These are phyloP conservation scores for Bucorvus abyssinicus DNA, from an alignment of 2,797 vertebrate genomes.

Conservation along the genomic window DNA sequence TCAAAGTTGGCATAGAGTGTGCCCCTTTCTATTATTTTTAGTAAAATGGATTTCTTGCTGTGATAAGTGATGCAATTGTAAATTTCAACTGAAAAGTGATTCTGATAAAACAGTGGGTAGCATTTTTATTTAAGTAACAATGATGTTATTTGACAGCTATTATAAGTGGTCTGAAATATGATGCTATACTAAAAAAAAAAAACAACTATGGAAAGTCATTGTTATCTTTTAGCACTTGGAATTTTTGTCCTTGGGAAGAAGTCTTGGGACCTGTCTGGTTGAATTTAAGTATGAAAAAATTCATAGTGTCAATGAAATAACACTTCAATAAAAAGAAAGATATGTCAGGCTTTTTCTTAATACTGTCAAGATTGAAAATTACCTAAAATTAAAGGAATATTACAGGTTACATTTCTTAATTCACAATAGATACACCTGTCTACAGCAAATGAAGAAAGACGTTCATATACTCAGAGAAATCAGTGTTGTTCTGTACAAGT, in stretches of 20 bases:
- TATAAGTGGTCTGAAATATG: slow-evolving; percentile 50
- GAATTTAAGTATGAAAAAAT: not conserved
- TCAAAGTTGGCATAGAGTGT: slow-evolving; percentile 54
- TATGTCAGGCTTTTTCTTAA: not conserved
- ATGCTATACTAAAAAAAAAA: not conserved
- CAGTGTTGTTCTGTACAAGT: not conserved
- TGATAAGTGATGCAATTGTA: slow-evolving; percentile 72
- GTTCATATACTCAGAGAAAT: not conserved
- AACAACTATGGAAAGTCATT: not conserved
- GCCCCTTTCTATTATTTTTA: slow-evolving; percentile 68
- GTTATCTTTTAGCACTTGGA: not conserved
- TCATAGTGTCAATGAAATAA: not conserved
- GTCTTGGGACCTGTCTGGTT: not conserved
- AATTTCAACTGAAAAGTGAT: slow-evolving; percentile 70
- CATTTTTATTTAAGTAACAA: slow-evolving; percentile 67
- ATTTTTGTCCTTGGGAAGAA: not conserved
- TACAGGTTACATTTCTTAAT: not conserved
- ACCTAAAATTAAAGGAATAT: not conserved
- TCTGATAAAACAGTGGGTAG: slow-evolving; percentile 65
- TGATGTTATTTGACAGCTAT: slow-evolving; percentile 16
- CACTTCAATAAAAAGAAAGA: not conserved
- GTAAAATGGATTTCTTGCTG: slow-evolving; percentile 74
- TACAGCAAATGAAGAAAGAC: not conserved
- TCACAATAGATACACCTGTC: not conserved
- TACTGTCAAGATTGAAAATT: not conserved